phyloP scores from a whole-genome alignment of 2,113 vertebrate species.

The Anseranas semipalmata region DNA sequence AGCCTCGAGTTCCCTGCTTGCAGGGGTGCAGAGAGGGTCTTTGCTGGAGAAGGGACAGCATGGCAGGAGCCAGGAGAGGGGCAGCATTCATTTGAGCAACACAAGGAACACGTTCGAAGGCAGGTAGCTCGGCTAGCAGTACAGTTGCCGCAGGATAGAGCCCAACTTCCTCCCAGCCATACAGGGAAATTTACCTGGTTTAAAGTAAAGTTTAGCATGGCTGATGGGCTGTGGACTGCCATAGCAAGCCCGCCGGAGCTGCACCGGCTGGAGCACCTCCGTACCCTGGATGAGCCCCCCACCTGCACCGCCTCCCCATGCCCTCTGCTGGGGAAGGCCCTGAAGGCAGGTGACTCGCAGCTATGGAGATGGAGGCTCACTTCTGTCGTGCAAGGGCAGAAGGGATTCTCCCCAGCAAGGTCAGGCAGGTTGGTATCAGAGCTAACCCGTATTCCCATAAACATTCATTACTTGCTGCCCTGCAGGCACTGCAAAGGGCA shows the following conservation, averaged over 20 bases:
- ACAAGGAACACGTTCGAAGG: not conserved
- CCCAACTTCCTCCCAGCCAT: not conserved
- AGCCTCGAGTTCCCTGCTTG: not conserved
- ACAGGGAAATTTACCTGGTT: not conserved
- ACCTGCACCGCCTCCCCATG: not conserved
- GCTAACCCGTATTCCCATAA: not conserved
- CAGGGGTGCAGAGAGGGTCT: not conserved
- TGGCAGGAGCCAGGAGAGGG: not conserved
- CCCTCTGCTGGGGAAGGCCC: not conserved
- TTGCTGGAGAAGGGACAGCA: not conserved
- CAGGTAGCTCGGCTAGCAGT: not conserved
- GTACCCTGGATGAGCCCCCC: not conserved
- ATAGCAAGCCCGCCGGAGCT: not conserved
- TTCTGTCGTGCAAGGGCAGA: not conserved
- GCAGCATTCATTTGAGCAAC: not conserved
- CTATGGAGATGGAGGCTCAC: not conserved
- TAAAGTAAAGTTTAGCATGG: not conserved
- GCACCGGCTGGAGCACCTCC: not conserved
- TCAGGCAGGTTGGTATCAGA: slow-evolving; percentile 4
- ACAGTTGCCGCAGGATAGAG: not conserved
- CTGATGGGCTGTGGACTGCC: not conserved
- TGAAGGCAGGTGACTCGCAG: not conserved
- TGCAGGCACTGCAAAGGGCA: slow-evolving; percentile 23
- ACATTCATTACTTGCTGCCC: slow-evolving; percentile 23
- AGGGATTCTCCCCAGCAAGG: slow-evolving; percentile 56